Evolutionary conservation across 2,888 invertebrate species (phyloP).

Genomic region (Protophormia terraenovae): DNA sequence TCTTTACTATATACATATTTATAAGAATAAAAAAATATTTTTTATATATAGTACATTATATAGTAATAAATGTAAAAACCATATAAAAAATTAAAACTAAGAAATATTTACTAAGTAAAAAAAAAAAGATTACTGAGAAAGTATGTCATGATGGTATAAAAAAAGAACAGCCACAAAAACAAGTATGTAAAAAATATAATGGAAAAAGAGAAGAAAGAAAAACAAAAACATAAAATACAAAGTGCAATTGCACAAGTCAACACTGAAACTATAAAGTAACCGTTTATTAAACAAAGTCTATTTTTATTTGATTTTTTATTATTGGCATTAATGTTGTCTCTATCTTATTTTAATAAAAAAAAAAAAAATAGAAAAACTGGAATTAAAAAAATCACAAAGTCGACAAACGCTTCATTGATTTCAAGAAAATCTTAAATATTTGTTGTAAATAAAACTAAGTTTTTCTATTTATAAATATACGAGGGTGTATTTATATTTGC

Average conservation of each 20-base stretch:
- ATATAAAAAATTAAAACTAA: background rate
- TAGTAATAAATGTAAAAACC: background rate
- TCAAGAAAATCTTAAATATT: background rate
- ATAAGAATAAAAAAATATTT: no score
- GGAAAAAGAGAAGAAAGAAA: background rate
- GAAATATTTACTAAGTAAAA: background rate
- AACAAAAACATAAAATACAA: background rate
- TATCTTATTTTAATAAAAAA: conserved; percentile 8
- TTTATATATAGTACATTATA: background rate
- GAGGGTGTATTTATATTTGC: no score
- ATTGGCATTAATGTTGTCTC: conserved; percentile 27
- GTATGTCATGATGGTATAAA: conserved; percentile 53
- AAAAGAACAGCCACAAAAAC: conserved; percentile 20
- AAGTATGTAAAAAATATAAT: background rate
- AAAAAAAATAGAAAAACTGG: background rate
- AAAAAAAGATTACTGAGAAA: conserved; percentile 45
- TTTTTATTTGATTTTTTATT: background rate
- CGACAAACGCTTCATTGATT: conserved; percentile 3
- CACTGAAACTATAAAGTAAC: conserved; percentile 27
- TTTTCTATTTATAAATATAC: background rate
- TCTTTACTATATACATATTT: background rate
- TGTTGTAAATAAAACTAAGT: background rate
- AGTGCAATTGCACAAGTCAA: conserved; percentile 26
- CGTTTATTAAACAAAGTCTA: conserved; percentile 14
- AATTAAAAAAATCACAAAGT: background rate